A percentile compares a stretch with the other conserved stretches of the same genome.
phyloP scores from a whole-genome alignment of 1,140 invertebrate species.

The Drosophila pallidifrons region DNA sequence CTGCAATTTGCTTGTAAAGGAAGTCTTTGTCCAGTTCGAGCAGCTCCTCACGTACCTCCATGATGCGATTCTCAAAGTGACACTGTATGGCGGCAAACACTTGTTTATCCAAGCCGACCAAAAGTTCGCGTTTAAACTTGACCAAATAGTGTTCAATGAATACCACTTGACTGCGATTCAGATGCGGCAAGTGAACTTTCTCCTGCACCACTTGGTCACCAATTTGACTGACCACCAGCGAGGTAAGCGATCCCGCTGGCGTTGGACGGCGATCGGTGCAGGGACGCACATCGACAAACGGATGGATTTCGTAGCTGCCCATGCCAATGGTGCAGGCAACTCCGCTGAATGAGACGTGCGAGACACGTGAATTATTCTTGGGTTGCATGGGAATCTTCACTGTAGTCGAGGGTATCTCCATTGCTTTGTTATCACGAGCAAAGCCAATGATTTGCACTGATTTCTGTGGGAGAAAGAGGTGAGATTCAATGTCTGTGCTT shows the following conservation, averaged over 20 bases:
- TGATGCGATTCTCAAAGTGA: conserved; percentile 75
- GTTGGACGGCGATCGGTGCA: conserved; percentile 66
- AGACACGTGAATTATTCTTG: conserved; percentile 56
- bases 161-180: conserved; percentile 68
- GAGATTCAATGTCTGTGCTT: not conserved
- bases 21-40: conserved; percentile 66
- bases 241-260: conserved; percentile 75
- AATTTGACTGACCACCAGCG: conserved; percentile 65
- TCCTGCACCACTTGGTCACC: conserved; percentile 61
- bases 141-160: conserved; percentile 80
- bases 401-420: conserved; percentile 49
- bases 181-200: conserved; percentile 56
- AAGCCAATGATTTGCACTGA: conserved; percentile 67
- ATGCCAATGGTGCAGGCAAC: conserved; percentile 73
- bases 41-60: conserved; percentile 77
- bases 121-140: conserved; percentile 77
- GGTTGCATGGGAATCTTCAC: not conserved
- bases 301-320: conserved; percentile 79
- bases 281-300: conserved; percentile 71
- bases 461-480: conserved; percentile 52
- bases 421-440: conserved; percentile 56
- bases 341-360: conserved; percentile 73
- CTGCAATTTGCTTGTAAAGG: conserved; percentile 62
- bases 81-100: conserved; percentile 79
- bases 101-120: conserved; percentile 70